phyloP scores from a whole-genome alignment of 2,797 vertebrate genomes.

The Spatula clypeata region DNA sequence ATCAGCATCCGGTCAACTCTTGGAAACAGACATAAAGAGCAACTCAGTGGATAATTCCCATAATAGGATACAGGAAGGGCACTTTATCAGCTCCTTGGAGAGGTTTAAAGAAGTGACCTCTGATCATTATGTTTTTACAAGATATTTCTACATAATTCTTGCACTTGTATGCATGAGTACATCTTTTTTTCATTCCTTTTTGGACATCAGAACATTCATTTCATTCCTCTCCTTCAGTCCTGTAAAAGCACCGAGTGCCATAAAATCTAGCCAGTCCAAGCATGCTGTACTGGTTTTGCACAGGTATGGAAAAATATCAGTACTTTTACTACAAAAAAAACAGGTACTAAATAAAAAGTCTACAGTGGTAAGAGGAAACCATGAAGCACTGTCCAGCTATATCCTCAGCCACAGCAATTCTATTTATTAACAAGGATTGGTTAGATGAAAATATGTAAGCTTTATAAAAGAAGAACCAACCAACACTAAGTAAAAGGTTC shows the following conservation, averaged over 20 bases:
- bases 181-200: neutral
- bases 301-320: neutral
- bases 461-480: neutral
- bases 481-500: neutral
- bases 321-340: neutral
- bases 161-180: neutral
- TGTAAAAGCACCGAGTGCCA: neutral
- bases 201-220: neutral
- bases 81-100: slow-evolving; percentile 62
- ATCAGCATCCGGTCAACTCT: slow-evolving; percentile 57
- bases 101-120: slow-evolving; percentile 40
- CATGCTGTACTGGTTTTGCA: neutral
- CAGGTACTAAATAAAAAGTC: neutral
- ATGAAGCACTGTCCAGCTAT: neutral
- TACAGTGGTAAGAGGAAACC: neutral
- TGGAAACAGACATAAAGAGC: slow-evolving; percentile 62
- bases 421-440: neutral
- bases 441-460: neutral
- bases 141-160: neutral
- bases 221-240: neutral
- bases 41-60: slow-evolving; percentile 69
- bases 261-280: neutral
- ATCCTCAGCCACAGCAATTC: neutral
- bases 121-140: slow-evolving; percentile 38
- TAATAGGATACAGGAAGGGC: slow-evolving; percentile 68